Conservation (phyloP, 35 echinoderm and acorn worm species). For the Ophiothrix spiculata region DNA sequence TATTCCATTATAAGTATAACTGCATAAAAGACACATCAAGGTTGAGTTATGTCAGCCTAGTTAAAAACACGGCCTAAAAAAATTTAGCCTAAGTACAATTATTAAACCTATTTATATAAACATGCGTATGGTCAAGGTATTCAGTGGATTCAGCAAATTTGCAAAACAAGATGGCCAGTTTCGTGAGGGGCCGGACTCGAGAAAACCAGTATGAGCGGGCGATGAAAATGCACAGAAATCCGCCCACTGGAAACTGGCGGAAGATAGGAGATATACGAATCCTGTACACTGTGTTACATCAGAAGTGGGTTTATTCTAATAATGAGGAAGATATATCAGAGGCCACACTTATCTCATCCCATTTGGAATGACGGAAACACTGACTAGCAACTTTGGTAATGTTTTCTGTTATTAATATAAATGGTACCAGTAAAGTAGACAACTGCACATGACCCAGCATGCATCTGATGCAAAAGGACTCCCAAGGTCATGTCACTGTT, state of each 20-base stretch:
- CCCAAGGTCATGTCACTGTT: background rate
- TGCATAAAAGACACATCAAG: background rate
- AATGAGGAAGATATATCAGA: background rate
- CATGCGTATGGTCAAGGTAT: background rate
- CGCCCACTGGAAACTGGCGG: background rate
- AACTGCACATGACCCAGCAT: background rate
- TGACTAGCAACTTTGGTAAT: background rate
- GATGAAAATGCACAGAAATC: background rate
- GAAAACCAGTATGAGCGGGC: background rate
- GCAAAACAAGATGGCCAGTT: background rate
- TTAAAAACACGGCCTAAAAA: background rate
- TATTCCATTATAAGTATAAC: background rate
- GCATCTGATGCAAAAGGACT: background rate
- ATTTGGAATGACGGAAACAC: background rate
- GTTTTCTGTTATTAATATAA: background rate
- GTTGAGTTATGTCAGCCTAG: background rate
- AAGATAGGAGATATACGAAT: background rate
- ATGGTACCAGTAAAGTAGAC: background rate
- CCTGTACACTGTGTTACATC: background rate
- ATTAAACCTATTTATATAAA: background rate
- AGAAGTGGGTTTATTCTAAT: background rate
- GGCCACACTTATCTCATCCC: background rate
- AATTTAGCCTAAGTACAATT: background rate
- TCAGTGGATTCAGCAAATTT: background rate
- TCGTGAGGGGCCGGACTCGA: too few species aligned